Percentiles rank a stretch among this genome's conserved stretches.
Evolutionary conservation across 2,113 vertebrate genomes (phyloP).

Genomic region (Lagenorhynchus albirostris): DNA sequence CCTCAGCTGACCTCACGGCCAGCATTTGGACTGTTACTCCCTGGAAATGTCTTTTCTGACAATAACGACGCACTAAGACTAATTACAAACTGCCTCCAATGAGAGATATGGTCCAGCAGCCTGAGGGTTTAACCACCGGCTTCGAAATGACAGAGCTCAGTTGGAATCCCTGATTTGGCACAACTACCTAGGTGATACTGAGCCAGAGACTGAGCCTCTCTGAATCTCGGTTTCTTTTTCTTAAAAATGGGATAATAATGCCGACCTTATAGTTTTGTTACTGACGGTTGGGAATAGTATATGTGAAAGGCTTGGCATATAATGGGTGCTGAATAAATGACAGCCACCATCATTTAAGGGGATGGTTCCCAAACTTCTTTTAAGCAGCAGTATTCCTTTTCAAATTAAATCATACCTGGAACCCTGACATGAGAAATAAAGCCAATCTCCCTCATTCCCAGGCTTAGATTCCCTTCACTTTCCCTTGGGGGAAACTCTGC

Average conservation of each 20-base stretch:
- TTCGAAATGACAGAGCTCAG: background rate
- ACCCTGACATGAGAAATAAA: background rate
- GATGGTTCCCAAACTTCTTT: background rate
- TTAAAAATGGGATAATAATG: background rate
- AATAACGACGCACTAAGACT: background rate
- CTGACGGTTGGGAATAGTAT: background rate
- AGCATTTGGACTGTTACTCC: background rate
- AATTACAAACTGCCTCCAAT: background rate
- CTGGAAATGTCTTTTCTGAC: background rate
- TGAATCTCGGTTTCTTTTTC: background rate
- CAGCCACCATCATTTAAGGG: background rate
- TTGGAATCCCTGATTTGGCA: background rate
- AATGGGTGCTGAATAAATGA: background rate
- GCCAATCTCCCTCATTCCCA: background rate
- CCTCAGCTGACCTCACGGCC: background rate
- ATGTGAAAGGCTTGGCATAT: background rate
- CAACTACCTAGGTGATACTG: background rate
- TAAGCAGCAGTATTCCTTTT: background rate
- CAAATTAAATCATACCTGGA: background rate
- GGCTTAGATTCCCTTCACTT: background rate
- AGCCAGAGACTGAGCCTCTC: background rate
- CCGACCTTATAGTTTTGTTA: background rate
- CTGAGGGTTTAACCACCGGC: background rate
- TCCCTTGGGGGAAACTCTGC: background rate
- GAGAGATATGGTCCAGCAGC: rapidly evolving